A percentile compares a stretch with the other conserved stretches of the same genome.
Conservation (phyloP, 2,797 vertebrate species). For the Glyptemys insculpta region DNA sequence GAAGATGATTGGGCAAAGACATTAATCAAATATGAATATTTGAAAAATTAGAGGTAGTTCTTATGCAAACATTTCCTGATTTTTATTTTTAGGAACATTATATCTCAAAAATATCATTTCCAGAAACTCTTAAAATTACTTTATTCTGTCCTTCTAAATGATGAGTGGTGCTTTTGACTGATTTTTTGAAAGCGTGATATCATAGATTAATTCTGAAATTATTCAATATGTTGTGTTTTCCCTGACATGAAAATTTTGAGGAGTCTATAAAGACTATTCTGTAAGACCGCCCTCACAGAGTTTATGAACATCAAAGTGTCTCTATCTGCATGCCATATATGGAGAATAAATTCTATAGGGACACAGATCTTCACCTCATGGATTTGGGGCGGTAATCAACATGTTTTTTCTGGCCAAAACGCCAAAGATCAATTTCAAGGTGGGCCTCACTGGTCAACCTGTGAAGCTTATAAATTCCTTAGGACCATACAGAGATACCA, state of each 20-base stretch:
- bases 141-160: background rate
- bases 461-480: background rate
- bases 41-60: background rate
- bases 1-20: background rate
- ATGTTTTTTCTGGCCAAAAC: background rate
- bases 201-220: background rate
- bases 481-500: background rate
- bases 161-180: background rate
- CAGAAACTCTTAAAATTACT: background rate
- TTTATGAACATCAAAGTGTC: background rate
- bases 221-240: background rate
- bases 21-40: background rate
- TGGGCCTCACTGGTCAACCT: background rate
- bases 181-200: background rate
- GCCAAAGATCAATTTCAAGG: background rate
- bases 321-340: background rate
- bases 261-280: background rate
- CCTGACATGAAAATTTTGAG: background rate
- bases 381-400: background rate
- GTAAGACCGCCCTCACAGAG: background rate
- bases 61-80: background rate
- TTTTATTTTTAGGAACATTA: background rate
- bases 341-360: background rate
- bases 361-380: background rate
- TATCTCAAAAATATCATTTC: background rate